Conservation (phyloP, 2,888 invertebrate genomes). For the Autographa pulchrina region DNA sequence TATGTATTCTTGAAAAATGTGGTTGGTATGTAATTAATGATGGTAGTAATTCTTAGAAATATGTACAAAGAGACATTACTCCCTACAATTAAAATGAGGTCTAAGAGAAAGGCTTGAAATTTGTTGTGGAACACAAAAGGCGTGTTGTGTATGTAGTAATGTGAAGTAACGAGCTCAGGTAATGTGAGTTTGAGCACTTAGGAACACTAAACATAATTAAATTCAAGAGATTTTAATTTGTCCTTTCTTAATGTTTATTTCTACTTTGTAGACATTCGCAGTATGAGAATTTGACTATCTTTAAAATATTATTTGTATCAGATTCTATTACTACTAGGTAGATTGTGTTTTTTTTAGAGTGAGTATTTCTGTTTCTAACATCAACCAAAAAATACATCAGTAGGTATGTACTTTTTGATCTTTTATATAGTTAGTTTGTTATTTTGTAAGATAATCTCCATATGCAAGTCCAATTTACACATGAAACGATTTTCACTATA, state of each 20-base stretch:
- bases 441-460: too few species aligned
- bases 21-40: constrained; percentile 6
- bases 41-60: constrained; percentile 38
- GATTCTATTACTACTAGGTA: too few species aligned
- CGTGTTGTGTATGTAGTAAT: neutral
- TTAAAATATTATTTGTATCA: too few species aligned
- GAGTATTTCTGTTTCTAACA: too few species aligned
- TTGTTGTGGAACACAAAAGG: constrained; percentile 15
- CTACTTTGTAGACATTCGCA: too few species aligned
- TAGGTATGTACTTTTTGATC: too few species aligned
- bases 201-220: neutral
- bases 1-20: neutral
- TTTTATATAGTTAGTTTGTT: too few species aligned
- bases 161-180: neutral
- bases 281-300: too few species aligned
- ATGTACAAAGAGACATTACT: constrained; percentile 32
- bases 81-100: constrained; percentile 41
- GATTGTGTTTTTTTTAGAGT: too few species aligned
- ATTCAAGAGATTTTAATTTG: neutral
- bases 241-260: neutral
- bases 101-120: constrained; percentile 17
- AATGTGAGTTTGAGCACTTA: neutral
- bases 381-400: too few species aligned
- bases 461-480: too few species aligned
- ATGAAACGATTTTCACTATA: too few species aligned